phyloP scores from a whole-genome alignment of 2,797 vertebrate species.

The Epinephelus coioides region DNA sequence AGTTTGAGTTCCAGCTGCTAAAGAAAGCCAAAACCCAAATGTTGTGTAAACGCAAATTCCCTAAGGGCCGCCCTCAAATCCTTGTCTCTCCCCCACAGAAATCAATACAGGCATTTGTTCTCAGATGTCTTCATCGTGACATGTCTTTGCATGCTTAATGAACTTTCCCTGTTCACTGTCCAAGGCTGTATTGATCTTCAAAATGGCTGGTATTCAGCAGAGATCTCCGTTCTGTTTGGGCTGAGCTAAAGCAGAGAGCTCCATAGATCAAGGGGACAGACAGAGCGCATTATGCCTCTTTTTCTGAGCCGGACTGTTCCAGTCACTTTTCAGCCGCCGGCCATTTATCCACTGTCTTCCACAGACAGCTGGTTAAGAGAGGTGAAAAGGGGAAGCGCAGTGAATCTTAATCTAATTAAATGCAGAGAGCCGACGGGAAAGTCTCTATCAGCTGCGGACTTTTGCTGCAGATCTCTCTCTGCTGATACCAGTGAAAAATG shows the following conservation, averaged over 20 bases:
- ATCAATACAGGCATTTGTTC: conserved; percentile 72
- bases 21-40: conserved; percentile 35
- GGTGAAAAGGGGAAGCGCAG: conserved; percentile 54
- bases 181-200: conserved; percentile 64
- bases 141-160: conserved; percentile 74
- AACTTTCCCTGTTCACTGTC: conserved; percentile 58
- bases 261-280: conserved; percentile 64
- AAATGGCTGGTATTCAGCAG: conserved; percentile 56
- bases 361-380: conserved; percentile 61
- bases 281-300: conserved; percentile 51
- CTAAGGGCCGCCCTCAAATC: conserved; percentile 19
- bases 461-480: conserved; percentile 31
- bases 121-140: conserved; percentile 69
- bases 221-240: conserved; percentile 38
- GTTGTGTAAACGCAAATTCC: conserved; percentile 33
- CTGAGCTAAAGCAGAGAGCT: conserved; percentile 19
- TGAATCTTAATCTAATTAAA: conserved; percentile 76
- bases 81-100: conserved; percentile 26
- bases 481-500: conserved; percentile 53
- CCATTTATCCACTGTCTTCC: conserved; percentile 56
- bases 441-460: conserved; percentile 37
- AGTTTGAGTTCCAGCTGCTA: conserved; percentile 20
- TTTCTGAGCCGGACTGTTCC: conserved; percentile 21
- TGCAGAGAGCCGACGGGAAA: conserved; percentile 17
- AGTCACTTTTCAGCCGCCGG: conserved; percentile 40